phyloP scores from a whole-genome alignment of 2,113 vertebrate genomes.

The Ammodytes marinus region DNA sequence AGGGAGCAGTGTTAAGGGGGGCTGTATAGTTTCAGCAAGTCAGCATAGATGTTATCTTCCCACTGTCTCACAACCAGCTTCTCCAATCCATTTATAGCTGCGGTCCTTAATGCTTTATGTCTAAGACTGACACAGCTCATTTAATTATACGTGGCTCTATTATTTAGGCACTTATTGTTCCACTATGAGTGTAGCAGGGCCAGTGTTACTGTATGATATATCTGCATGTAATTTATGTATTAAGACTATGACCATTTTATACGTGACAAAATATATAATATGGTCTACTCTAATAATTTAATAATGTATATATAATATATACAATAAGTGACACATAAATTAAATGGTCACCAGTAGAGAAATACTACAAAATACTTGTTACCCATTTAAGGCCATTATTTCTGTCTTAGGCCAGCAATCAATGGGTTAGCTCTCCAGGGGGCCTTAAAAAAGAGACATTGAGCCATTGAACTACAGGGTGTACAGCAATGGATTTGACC shows the following conservation, averaged over 20 bases:
- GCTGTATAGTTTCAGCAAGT: constrained; percentile 58
- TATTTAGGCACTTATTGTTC: constrained; percentile 57
- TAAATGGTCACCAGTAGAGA: not conserved
- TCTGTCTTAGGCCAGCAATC: constrained; percentile 12
- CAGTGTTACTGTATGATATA: not conserved
- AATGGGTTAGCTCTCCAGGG: constrained; percentile 7
- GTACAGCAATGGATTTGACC: constrained; percentile 48
- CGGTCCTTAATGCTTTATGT: constrained; percentile 59
- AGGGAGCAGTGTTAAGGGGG: constrained; percentile 21
- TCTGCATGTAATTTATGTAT: constrained; percentile 11
- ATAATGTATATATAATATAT: too few species aligned
- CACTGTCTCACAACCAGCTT: constrained; percentile 62
- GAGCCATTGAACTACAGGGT: constrained; percentile 32
- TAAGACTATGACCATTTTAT: not conserved
- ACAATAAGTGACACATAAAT: not conserved
- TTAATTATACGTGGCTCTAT: constrained; percentile 63
- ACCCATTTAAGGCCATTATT: not conserved
- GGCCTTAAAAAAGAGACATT: constrained; percentile 12
- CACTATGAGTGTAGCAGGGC: constrained; percentile 13
- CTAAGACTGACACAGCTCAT: constrained; percentile 53
- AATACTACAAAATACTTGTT: not conserved
- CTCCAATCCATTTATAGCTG: constrained; percentile 60
- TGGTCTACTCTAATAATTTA: too few species aligned
- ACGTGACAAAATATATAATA: not conserved
- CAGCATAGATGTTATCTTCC: constrained; percentile 77